Percentiles rank a stretch among this genome's conserved stretches.
These are phyloP conservation scores for Micronycteris hirsuta DNA, from an alignment of 2,113 vertebrate genomes.

Conservation along the genomic window DNA sequence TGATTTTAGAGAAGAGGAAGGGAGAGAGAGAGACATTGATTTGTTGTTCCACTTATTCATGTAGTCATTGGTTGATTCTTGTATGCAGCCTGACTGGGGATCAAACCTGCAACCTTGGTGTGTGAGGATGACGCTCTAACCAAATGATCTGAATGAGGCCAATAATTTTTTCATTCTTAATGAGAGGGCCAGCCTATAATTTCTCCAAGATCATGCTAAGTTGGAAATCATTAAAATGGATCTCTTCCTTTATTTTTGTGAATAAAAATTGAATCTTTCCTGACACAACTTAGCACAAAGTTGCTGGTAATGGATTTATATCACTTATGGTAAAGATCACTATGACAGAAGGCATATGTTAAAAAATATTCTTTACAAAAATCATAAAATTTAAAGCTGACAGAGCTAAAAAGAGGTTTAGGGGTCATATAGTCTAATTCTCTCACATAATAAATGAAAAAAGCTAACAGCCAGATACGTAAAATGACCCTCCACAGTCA, in stretches of 20 bases:
- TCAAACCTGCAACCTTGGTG: no score
- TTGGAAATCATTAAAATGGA: background rate
- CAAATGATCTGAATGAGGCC: no score
- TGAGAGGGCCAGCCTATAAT: background rate
- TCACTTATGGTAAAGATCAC: background rate
- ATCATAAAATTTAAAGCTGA: constrained; percentile 11
- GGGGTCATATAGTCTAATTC: background rate
- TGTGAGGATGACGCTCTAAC: no score
- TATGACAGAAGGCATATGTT: background rate
- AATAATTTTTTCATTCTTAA: background rate
- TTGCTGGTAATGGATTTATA: background rate
- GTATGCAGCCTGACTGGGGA: no score
- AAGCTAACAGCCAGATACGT: background rate
- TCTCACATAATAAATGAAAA: background rate
- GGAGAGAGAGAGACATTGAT: no score
- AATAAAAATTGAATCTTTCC: background rate
- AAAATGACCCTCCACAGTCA: background rate
- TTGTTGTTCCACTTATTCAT: no score
- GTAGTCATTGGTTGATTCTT: no score
- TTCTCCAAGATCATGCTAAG: background rate
- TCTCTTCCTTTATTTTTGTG: background rate
- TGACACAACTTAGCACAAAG: background rate
- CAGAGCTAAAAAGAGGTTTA: background rate
- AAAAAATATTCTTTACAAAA: background rate
- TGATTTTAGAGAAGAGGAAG: no score